Base-by-base conservation (phyloP, 2,113 vertebrate genomes). In the Zosterops japonicus region DNA sequence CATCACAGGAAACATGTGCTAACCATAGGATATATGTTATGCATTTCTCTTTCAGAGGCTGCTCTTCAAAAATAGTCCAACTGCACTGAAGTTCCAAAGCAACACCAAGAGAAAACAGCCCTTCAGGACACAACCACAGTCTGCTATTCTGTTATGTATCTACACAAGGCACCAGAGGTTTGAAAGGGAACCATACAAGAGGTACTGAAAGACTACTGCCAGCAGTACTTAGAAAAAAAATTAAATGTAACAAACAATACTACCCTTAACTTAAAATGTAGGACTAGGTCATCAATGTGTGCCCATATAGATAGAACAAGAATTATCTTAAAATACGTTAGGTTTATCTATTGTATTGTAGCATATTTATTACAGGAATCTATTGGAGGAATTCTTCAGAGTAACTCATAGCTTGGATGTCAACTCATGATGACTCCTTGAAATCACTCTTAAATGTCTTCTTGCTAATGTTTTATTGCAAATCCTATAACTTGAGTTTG, bases 11-110 rank as follows among this genome's bases (percentile, higher is more conserved):
- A 72, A 46, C 15, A n/a, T 2, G 59, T 14, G 6, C n/a, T 52
- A 85, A 44, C 44, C 12, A 28, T 5, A 39, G 23, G 5, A 44
- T 14, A n/a, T 9, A 8, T 0, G 0, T 19, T 75, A 35, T 22
- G 5, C 7, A 52, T 74, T 42, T 86, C 24, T 29, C 36, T 61
- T 81, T 49, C 53, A 65, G 33, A 25, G 19, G 5, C 1, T 86
- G 28, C 21, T 68, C 21, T 83, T 89, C n/a, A 36, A 10, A 59
- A 56, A 74, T 20, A n/a, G 11, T 42, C 9, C 3, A 3, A 57
- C 33, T 72, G 42, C 28, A 63, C 23, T 29, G 64, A 6, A 22
- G 14, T 46, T 63, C 71, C 14, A 61, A 70, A 68, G 16, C 9
- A 55, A 6, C 27, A 24, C 9, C 6, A 28, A 68, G 36, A 65